Evolutionary conservation across 1,140 invertebrate genomes (phyloP).

Genomic region (Cyclina sinensis): DNA sequence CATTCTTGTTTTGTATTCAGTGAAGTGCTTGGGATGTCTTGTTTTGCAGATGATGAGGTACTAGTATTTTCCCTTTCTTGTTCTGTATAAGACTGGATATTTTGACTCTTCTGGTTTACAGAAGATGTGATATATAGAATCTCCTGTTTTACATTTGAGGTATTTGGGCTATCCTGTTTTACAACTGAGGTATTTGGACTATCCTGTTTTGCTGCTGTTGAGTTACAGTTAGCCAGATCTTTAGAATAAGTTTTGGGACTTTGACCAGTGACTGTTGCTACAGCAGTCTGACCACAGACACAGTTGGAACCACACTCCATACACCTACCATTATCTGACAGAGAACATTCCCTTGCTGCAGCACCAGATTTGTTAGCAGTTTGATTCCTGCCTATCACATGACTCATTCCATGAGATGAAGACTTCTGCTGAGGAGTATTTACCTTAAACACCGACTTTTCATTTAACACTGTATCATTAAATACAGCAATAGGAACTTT

Average conservation of each 20-base stretch:
- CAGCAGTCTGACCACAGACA: constrained; percentile 50
- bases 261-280: neutral
- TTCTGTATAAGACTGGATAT: too few species aligned
- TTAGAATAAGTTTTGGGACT: too few species aligned
- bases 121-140: too few species aligned
- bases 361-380: neutral
- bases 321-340: neutral
- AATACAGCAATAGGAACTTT: neutral
- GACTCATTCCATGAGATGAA: neutral
- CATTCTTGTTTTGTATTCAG: too few species aligned
- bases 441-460: neutral
- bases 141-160: too few species aligned
- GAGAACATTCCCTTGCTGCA: neutral
- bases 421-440: neutral
- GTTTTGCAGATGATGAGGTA: too few species aligned
- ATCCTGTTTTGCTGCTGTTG: neutral
- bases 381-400: neutral
- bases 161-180: neutral
- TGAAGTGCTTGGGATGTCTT: too few species aligned
- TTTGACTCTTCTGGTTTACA: too few species aligned
- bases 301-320: constrained; percentile 37
- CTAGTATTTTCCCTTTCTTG: too few species aligned
- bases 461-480: neutral
- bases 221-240: too few species aligned
- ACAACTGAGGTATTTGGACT: neutral